Evolutionary conservation across 2,888 invertebrate species (phyloP).

Genomic region (Galerucella calmariensis): DNA sequence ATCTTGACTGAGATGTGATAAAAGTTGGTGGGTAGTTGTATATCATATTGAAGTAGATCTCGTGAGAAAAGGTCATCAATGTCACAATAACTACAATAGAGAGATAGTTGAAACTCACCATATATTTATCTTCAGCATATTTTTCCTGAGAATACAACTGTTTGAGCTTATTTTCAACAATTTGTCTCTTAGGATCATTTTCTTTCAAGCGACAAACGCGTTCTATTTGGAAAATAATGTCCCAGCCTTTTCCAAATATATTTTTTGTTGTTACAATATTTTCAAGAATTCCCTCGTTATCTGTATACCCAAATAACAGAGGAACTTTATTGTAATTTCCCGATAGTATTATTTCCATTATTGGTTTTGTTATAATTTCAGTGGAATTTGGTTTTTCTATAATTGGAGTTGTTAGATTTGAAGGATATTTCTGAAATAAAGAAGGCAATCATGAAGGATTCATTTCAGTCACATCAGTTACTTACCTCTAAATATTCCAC

Average conservation of each 20-base stretch:
- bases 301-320: conserved; percentile 57
- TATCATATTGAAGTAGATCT: too few species aligned
- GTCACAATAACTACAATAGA: too few species aligned
- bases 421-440: conserved; percentile 1
- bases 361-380: conserved; percentile 11
- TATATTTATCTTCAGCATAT: conserved; percentile 18
- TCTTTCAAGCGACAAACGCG: neutral
- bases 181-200: neutral
- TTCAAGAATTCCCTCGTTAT: conserved; percentile 54
- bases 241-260: neutral
- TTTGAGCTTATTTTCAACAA: neutral
- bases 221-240: neutral
- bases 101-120: conserved; percentile 11
- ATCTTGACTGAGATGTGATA: too few species aligned
- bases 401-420: neutral
- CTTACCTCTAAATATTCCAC: conserved; percentile 16
- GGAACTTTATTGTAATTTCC: conserved; percentile 58
- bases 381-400: conserved; percentile 31
- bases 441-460: neutral
- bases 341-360: conserved; percentile 12
- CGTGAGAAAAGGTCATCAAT: too few species aligned
- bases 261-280: neutral
- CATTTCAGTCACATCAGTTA: neutral
- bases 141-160: conserved; percentile 17
- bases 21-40: too few species aligned